Evolutionary conservation across 2,113 vertebrate species (phyloP).

Genomic region (Dicaeum eximium): DNA sequence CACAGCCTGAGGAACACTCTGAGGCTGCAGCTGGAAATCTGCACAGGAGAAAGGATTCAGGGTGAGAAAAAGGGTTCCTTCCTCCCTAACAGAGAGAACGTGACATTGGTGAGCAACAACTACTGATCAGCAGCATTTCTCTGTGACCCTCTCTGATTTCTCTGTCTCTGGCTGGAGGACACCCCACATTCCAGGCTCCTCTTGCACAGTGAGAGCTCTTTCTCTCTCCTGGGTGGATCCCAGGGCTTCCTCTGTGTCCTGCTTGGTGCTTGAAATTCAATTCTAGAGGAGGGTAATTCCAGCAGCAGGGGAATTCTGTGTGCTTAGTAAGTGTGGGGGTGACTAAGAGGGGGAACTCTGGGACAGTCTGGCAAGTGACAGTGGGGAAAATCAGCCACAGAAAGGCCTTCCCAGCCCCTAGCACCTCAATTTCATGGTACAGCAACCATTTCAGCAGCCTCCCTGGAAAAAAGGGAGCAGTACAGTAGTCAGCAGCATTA

Average conservation of each 20-base stretch:
- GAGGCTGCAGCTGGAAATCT: not conserved
- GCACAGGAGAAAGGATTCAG: not conserved
- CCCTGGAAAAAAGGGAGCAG: constrained; percentile 4
- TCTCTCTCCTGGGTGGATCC: not conserved
- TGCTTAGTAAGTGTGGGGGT: not conserved
- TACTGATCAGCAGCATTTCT: not conserved
- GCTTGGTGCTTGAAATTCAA: not conserved
- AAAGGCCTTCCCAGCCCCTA: not conserved
- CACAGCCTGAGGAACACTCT: not conserved
- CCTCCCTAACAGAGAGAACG: not conserved
- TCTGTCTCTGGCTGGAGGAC: not conserved
- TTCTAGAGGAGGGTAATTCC: not conserved
- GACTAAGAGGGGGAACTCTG: not conserved
- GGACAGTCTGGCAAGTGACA: not conserved
- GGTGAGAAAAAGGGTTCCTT: not conserved
- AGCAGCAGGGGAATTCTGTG: not conserved
- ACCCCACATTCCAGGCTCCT: not conserved
- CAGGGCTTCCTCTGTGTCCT: not conserved
- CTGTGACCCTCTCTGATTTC: not conserved
- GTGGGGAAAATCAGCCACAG: not conserved
- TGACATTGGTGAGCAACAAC: not conserved
- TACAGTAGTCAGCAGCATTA: constrained; percentile 55
- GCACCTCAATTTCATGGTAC: constrained; percentile 15
- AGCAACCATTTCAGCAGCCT: constrained; percentile 28
- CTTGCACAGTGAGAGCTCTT: not conserved